Evolutionary conservation across 2,888 invertebrate species (phyloP), one percentile per base, ranked within the genome.

Genomic region (Heliconius erato): DNA sequence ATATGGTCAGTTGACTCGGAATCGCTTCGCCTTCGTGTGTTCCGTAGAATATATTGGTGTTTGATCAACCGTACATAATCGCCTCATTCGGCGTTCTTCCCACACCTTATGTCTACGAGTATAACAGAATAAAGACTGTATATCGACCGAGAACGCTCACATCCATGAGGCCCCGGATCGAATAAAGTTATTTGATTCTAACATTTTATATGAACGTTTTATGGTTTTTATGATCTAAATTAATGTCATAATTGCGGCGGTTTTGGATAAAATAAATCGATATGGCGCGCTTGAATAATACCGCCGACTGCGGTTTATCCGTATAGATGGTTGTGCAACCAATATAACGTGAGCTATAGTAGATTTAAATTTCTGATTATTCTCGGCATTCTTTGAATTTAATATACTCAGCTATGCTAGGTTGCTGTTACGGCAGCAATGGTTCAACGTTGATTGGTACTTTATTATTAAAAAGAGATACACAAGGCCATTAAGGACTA

Each of bases 241-340:
- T 95, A 95, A 95, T 94, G 95, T 94, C 94, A 94, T 95, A 95
- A 95, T 94, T 95, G 94, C 91, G 92, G 92, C 92, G 91, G 92
- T 94, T 92, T 94, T 89, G 92, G 90, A 94, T 94, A 94, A 94
- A 94, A 94, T 95, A 94, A 94, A 95, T 95, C 93, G 94, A 94
- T 94, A 94, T 91, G 85, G 92, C 90, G 90, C 91, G 91, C 92
- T 94, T 94, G 93, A 91, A 92, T 93, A 93, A 94, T 94, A 94
- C 94, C 95, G 92, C 94, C 95, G 92, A 95, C 94, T 92, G 94
- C 91, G 91, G 94, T 91, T 93, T 89, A 85, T 83, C 76, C 83
- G 85, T 86, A 85, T 86, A 89, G 91, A 90, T 87, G 89, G 88
- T 87, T 87, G 87, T 87, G 88, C 88, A 89, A 91, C 93, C 93